phyloP scores from a whole-genome alignment of 2,797 vertebrate species.

The Fundulus diaphanus region DNA sequence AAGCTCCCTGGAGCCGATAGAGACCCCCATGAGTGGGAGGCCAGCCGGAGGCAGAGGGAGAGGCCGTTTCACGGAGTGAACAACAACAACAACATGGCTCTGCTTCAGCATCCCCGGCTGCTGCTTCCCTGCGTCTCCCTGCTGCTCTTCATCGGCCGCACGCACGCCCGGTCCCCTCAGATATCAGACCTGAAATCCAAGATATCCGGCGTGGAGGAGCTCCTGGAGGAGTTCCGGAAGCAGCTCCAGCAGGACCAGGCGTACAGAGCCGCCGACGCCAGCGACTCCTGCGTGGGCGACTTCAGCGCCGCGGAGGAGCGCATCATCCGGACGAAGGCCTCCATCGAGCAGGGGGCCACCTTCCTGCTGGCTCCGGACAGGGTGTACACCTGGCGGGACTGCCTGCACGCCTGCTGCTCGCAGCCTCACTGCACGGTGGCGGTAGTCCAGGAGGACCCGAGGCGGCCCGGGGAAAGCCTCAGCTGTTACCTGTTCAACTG shows the following conservation, averaged over 20 bases:
- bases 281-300: constrained; percentile 75
- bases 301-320: constrained; percentile 82
- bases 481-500: constrained; percentile 94
- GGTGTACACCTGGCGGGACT: constrained; percentile 86
- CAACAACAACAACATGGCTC: constrained; percentile 71
- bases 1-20: neutral
- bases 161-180: constrained; percentile 61
- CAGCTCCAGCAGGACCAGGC: constrained; percentile 88
- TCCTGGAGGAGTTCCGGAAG: constrained; percentile 90
- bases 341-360: constrained; percentile 89
- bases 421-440: constrained; percentile 89
- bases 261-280: constrained; percentile 56
- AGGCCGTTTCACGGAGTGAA: constrained; percentile 42
- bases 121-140: constrained; percentile 25
- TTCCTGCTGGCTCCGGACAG: constrained; percentile 86
- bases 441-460: constrained; percentile 84
- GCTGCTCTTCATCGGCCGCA: neutral
- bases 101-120: constrained; percentile 62
- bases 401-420: constrained; percentile 91
- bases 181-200: constrained; percentile 83
- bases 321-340: constrained; percentile 93
- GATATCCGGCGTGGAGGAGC: constrained; percentile 89
- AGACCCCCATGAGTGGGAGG: constrained; percentile 29
- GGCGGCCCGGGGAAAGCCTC: constrained; percentile 67
- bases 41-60: constrained; percentile 42